These are phyloP conservation scores for Harpagoxenus sublaevis DNA, from an alignment of 2,888 invertebrate genomes.

Conservation along the genomic window DNA sequence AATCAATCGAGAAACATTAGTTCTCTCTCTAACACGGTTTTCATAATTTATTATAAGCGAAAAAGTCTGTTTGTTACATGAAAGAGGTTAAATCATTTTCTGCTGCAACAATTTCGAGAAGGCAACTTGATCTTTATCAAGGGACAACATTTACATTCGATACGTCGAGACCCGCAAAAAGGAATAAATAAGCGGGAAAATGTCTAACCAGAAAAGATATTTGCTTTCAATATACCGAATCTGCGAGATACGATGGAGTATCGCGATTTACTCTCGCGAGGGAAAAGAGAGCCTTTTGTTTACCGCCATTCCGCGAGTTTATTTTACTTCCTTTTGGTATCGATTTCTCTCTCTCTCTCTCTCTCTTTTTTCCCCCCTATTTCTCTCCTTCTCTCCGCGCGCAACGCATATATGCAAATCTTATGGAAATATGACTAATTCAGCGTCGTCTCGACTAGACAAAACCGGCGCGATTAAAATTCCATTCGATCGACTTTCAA, in stretches of 20 bases:
- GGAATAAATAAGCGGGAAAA: conserved; percentile 28
- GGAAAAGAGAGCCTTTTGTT: conserved; percentile 26
- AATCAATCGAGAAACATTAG: not conserved
- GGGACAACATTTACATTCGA: conserved; percentile 28
- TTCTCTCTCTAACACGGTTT: not conserved
- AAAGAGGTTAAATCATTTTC: not conserved
- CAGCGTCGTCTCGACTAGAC: conserved; percentile 32
- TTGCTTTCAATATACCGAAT: conserved; percentile 44
- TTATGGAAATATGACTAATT: conserved; percentile 48
- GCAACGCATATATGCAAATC: conserved; percentile 34
- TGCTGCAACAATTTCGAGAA: not conserved
- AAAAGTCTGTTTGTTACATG: not conserved
- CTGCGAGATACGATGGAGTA: not conserved
- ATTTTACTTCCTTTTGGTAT: conserved; percentile 22
- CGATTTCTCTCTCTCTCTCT: not conserved
- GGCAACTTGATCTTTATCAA: conserved; percentile 14
- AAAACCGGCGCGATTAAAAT: conserved; percentile 44
- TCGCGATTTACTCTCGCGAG: conserved; percentile 30
- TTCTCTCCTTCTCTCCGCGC: not conserved
- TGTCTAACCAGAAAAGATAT: conserved; percentile 20
- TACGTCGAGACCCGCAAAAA: not conserved
- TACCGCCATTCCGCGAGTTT: conserved; percentile 8
- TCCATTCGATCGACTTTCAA: conserved; percentile 41
- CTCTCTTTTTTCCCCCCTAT: not conserved
- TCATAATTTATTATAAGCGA: not conserved